Percentiles rank a stretch among this genome's conserved stretches.
phyloP scores from a whole-genome alignment of 2,113 vertebrate genomes.

The Dinomys branickii region DNA sequence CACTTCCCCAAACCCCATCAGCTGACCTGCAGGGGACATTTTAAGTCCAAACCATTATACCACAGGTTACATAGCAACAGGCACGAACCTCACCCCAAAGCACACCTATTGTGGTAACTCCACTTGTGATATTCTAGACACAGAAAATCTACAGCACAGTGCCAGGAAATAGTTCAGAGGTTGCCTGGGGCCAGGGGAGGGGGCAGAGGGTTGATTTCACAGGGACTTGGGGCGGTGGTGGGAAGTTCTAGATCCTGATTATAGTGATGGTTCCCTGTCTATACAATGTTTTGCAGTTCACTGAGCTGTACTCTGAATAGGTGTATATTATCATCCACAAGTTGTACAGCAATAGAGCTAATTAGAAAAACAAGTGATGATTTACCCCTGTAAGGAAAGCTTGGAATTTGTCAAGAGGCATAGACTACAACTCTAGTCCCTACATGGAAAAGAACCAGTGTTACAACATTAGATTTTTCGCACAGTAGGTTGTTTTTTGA shows the following conservation, averaged over 20 bases:
- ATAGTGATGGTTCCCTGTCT: background rate
- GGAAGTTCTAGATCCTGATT: background rate
- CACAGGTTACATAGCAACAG: accelerated
- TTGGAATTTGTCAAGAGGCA: background rate
- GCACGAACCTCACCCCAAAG: background rate
- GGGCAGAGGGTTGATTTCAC: background rate
- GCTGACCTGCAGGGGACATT: background rate
- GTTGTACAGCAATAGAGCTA: background rate
- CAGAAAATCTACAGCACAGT: background rate
- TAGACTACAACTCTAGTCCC: background rate
- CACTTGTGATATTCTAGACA: background rate
- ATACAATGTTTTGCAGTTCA: background rate
- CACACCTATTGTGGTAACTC: accelerated
- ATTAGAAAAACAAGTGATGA: background rate
- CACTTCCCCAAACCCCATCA: background rate
- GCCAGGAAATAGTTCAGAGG: background rate
- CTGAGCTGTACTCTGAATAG: background rate
- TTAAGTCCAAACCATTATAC: background rate
- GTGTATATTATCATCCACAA: background rate
- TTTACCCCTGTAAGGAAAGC: background rate
- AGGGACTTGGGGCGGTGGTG: background rate
- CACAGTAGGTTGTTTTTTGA: background rate
- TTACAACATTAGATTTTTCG: too few species aligned
- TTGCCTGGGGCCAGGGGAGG: background rate
- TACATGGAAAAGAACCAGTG: background rate